A percentile compares a stretch with the other conserved stretches of the same genome.
Evolutionary conservation across 2,797 vertebrate genomes (phyloP).

Genomic region (Propithecus deckenii): DNA sequence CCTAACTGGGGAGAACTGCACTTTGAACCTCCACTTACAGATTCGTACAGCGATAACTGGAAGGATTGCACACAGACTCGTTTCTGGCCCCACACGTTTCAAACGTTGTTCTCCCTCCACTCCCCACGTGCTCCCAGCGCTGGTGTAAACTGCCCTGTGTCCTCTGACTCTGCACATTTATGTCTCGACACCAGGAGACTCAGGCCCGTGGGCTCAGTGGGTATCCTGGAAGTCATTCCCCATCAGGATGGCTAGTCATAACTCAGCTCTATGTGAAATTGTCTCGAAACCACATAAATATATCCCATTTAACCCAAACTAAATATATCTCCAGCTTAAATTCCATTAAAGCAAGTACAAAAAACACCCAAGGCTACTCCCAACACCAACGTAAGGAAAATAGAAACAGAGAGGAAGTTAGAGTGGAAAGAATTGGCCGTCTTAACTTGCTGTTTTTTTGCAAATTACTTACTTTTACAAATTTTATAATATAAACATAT

Average conservation of each 20-base stretch:
- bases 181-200: background rate
- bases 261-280: background rate
- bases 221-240: background rate
- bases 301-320: background rate
- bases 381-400: background rate
- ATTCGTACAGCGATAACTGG: background rate
- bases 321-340: constrained; percentile 6
- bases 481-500: background rate
- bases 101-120: background rate
- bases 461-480: background rate
- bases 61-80: background rate
- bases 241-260: constrained; percentile 25
- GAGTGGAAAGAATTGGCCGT: background rate
- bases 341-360: background rate
- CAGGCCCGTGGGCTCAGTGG: background rate
- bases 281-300: constrained; percentile 13
- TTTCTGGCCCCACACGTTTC: background rate
- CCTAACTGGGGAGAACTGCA: background rate
- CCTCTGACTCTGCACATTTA: background rate
- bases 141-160: background rate
- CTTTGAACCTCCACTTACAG: background rate
- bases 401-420: background rate
- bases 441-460: background rate
- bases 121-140: background rate
- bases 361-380: background rate